Percentiles rank a stretch among this genome's conserved stretches.
Conservation (phyloP, 2,888 invertebrate species). For the Lysandra bellargus region DNA sequence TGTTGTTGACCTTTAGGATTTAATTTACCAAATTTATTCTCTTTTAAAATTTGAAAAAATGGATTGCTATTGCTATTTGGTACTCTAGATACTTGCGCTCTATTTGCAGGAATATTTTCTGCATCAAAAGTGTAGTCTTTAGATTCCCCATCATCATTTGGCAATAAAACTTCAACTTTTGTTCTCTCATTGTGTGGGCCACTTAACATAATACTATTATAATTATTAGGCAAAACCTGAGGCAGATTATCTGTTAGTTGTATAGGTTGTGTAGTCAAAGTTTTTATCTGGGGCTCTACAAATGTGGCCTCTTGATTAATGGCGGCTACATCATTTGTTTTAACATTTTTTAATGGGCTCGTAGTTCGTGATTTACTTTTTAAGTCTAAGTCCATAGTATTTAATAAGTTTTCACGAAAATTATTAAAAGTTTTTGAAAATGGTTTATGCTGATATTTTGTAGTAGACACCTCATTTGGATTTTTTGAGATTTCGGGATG, state of each 20-base stretch:
- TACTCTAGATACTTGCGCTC: neutral
- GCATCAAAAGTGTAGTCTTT: neutral
- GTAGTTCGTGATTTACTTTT: neutral
- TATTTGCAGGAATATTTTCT: neutral
- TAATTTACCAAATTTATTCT: neutral
- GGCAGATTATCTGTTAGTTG: neutral
- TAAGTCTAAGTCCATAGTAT: neutral
- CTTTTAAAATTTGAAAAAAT: neutral
- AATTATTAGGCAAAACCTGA: neutral
- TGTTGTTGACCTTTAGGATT: neutral
- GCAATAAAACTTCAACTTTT: neutral
- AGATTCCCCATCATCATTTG: neutral
- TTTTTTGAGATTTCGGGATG: neutral
- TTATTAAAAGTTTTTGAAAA: neutral
- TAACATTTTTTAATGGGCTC: neutral
- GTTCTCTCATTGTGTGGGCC: neutral
- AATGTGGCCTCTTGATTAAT: neutral
- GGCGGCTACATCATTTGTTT: neutral
- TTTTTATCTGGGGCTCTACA: neutral
- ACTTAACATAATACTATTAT: neutral
- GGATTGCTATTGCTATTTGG: neutral
- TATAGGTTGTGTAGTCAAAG: neutral
- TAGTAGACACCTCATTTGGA: neutral
- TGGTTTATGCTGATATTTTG: slow-evolving; percentile 17
- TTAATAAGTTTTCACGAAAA: slow-evolving; percentile 14